phyloP scores from a whole-genome alignment of 2,797 vertebrate genomes.

The Chlorospingus flavigularis region DNA sequence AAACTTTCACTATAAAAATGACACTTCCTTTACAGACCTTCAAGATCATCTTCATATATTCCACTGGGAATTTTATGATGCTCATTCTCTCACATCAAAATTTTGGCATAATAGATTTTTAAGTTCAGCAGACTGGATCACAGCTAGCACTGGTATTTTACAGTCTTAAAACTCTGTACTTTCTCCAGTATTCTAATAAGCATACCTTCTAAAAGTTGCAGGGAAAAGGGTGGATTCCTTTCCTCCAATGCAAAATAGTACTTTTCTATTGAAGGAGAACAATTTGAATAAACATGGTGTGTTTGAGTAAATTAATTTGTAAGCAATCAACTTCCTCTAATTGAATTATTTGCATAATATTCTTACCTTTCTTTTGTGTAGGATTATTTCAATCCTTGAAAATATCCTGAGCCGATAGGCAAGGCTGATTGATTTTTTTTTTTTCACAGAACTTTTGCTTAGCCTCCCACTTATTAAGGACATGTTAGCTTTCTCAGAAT shows the following conservation, averaged over 20 bases:
- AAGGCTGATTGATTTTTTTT: not conserved
- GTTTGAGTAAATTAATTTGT: not conserved
- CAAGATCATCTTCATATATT: not conserved
- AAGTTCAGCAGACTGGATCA: not conserved
- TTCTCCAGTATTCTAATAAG: not conserved
- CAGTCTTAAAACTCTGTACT: not conserved
- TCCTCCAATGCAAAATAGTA: not conserved
- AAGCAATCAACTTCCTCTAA: not conserved
- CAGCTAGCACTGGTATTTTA: not conserved
- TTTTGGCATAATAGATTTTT: not conserved
- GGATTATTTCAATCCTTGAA: not conserved
- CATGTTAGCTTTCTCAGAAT: not conserved
- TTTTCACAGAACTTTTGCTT: not conserved
- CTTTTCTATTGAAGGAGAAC: not conserved
- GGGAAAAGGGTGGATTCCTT: not conserved
- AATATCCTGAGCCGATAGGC: not conserved
- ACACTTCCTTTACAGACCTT: not conserved
- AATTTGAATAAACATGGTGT: not conserved
- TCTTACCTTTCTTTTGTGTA: not conserved
- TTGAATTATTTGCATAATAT: not conserved
- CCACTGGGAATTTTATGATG: not conserved
- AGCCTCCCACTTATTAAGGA: not conserved
- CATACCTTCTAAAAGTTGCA: not conserved
- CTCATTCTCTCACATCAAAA: not conserved
- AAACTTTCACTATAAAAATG: not conserved